Conservation (phyloP, 23 tunicate species). For the Botrylloides violaceus region DNA sequence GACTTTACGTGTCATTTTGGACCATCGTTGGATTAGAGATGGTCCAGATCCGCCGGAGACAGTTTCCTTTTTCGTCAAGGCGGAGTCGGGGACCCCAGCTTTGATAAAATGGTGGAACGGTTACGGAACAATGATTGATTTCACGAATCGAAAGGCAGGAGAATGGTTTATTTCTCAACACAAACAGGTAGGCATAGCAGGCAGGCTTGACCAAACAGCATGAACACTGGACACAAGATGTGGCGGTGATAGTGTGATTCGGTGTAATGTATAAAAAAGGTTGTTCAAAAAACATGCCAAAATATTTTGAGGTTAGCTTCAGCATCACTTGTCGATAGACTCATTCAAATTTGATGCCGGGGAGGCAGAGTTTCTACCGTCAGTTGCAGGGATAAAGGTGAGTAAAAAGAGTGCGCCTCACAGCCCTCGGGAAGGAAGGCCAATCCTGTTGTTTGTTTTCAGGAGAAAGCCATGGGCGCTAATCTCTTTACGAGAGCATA, state of each 20-base stretch:
- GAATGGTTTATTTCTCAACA: conserved; percentile 11
- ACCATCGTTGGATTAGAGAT: background rate
- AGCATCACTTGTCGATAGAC: conserved; percentile 10
- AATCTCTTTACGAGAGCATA: background rate
- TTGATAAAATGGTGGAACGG: conserved; percentile 24
- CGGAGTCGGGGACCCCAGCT: background rate
- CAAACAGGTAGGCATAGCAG: too few relatives aligned
- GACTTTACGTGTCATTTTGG: background rate
- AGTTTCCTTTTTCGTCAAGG: background rate
- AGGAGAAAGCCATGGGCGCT: background rate
- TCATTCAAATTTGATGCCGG: conserved; percentile 53
- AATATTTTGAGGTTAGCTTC: too few relatives aligned
- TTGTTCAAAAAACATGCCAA: too few relatives aligned
- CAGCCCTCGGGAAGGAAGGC: too few relatives aligned
- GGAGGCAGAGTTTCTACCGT: conserved; percentile 12
- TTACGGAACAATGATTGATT: conserved; percentile 6
- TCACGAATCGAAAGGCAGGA: conserved; percentile 1
- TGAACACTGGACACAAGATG: too few relatives aligned
- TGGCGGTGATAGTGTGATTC: too few relatives aligned
- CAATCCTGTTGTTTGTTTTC: too few relatives aligned
- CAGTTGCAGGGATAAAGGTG: background rate
- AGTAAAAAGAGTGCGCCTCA: too few relatives aligned
- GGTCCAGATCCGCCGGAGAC: background rate
- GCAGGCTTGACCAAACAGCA: too few relatives aligned
- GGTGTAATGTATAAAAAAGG: too few relatives aligned